A percentile compares a stretch with the other conserved stretches of the same genome.
Conservation (phyloP, 2,113 vertebrate genomes). For the Sinocyclocheilus anshuiensis region DNA sequence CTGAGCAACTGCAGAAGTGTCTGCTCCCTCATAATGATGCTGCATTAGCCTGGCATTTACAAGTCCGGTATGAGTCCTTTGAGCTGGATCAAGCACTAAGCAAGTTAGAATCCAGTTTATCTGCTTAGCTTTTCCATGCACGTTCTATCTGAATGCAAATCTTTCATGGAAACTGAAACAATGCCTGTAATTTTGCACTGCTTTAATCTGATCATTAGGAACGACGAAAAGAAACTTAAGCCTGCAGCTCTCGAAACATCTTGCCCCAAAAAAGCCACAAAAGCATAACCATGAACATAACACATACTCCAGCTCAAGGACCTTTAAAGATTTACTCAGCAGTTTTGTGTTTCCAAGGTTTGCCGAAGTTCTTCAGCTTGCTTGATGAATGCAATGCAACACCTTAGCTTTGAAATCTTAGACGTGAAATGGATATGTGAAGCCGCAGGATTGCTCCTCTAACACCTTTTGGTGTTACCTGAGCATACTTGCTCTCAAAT, state of each 20-base stretch:
- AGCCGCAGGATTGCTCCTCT: slow-evolving; percentile 4
- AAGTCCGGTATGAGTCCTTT: slow-evolving; percentile 37
- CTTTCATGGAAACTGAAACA: slow-evolving; percentile 27
- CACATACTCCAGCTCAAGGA: neutral
- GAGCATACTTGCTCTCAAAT: slow-evolving; percentile 29
- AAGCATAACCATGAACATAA: neutral
- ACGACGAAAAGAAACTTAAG: neutral
- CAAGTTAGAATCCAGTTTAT: slow-evolving; percentile 31
- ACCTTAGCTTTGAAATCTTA: slow-evolving; percentile 37
- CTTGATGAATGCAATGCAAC: slow-evolving; percentile 24
- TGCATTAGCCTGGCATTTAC: slow-evolving; percentile 47
- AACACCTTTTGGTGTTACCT: slow-evolving; percentile 40
- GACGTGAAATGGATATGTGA: slow-evolving; percentile 39
- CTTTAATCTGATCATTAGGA: slow-evolving; percentile 10
- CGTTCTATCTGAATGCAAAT: slow-evolving; percentile 4
- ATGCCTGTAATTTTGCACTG: neutral
- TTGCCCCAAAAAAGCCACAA: neutral
- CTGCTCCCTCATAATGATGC: slow-evolving; percentile 52
- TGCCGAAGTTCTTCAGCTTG: neutral
- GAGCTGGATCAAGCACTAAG: slow-evolving; percentile 23
- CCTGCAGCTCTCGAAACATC: neutral
- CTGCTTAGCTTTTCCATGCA: slow-evolving; percentile 9
- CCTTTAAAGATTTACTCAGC: neutral
- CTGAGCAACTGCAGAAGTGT: slow-evolving; percentile 30
- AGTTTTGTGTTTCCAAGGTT: slow-evolving; percentile 9